Base-by-base conservation (phyloP, 37 sponge, comb jelly and placozoan genomes). In the Ianthella basta region DNA sequence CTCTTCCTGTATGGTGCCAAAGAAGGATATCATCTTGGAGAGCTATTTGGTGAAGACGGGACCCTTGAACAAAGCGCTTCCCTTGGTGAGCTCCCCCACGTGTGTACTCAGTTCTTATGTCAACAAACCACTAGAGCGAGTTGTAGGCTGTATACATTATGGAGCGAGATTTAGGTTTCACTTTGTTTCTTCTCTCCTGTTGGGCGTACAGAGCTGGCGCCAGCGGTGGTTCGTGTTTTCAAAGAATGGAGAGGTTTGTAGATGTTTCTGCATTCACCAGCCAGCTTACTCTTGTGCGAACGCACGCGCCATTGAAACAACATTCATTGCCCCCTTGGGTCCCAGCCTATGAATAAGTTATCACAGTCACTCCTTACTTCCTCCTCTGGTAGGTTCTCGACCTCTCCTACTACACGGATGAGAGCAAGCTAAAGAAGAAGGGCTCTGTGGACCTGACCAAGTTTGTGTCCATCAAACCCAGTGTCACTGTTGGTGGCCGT, bases 161-260 rank as follows among this genome's bases (percentile, higher is more conserved):
- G 27, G n/a, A 10, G 63, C n/a, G 8, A 14, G 8, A 4, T 25
- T 4, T 61, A 27, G 27, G 2, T 10, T 34, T 15, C 29, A 70
- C 72, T 29, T 4, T 21, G 21, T 15, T 75, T 8, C 21, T 60
- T 5, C 35, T 37, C 32, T 88, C 36, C 19, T 44, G 8, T 83
- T 41, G 41, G 77, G 34, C 60, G 27, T 88, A 33, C 83, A 93
- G 93, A 93, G 84, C 72, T 93, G 93, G 93, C 84, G 80, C 19
- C 88, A 93, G 72, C 68, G 90, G 27, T 93, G 87, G 87, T 93
- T 93, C 39, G 90, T 89, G 33, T 84, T 93, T n/a, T 72, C 85
- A 41, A 89, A 82, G 67, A 74, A 34, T 23, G 86, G 82, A 39
- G 32, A 78, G 69, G 92, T 92, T 41, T 69, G 92, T 79, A 21